phyloP scores from a whole-genome alignment of 2,888 invertebrate genomes.

The Arrhopalites spinosus region DNA sequence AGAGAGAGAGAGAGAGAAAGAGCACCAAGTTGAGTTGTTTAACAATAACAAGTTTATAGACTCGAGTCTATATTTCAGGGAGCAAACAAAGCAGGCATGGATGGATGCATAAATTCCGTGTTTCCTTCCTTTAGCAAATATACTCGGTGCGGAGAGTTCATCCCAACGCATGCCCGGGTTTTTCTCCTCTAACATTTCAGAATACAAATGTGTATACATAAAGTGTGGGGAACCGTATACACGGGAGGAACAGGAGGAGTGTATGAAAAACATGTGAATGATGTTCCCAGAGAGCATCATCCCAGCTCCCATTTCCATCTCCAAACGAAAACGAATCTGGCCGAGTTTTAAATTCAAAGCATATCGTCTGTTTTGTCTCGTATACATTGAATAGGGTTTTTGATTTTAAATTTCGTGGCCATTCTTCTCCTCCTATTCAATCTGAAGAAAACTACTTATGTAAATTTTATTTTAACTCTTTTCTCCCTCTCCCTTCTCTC shows the following conservation, averaged over 20 bases:
- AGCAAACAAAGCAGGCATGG: conserved; percentile 38
- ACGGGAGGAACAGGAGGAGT: too few species aligned
- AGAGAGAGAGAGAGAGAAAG: too few species aligned
- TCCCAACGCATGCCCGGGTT: conserved; percentile 37
- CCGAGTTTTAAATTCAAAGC: conserved; percentile 4
- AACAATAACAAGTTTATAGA: conserved; percentile 35
- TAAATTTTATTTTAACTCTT: neutral
- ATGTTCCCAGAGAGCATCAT: too few species aligned
- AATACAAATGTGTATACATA: conserved; percentile 3
- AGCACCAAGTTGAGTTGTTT: conserved; percentile 33
- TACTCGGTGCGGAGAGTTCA: conserved; percentile 31
- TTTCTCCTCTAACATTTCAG: conserved; percentile 12
- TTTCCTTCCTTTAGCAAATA: conserved; percentile 35
- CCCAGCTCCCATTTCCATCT: too few species aligned
- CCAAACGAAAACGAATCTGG: conserved; percentile 4
- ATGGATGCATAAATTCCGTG: conserved; percentile 38
- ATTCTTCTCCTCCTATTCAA: neutral
- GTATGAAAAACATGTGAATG: too few species aligned
- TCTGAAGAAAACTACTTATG: neutral
- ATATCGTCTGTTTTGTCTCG: too few species aligned
- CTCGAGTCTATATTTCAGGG: conserved; percentile 30
- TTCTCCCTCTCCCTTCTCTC: neutral
- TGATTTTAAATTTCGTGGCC: neutral
- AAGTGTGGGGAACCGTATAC: too few species aligned
- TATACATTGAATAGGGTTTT: too few species aligned